Evolutionary conservation across 2,113 vertebrate genomes (phyloP).

Genomic region (Pica pica): DNA sequence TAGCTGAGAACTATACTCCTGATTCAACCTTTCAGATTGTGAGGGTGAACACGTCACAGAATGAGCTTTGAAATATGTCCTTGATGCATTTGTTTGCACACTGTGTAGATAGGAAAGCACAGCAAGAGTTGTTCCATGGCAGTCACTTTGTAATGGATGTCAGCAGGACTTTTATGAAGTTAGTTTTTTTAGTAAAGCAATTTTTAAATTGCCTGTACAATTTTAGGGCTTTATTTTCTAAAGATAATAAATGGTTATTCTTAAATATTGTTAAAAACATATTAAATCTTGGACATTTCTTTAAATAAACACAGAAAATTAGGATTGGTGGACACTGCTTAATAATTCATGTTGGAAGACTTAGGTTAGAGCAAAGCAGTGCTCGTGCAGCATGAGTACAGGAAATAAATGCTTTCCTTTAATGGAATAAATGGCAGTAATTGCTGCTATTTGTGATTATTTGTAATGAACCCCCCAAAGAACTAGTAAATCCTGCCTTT

Average conservation of each 20-base stretch:
- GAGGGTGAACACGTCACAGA: not conserved
- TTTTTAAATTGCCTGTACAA: not conserved
- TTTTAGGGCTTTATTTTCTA: not conserved
- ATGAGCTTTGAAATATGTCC: not conserved
- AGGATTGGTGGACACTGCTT: not conserved
- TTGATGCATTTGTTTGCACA: not conserved
- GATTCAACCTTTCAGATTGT: not conserved
- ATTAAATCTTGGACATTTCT: not conserved
- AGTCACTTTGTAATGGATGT: not conserved
- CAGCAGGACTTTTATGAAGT: not conserved
- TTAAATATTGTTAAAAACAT: not conserved
- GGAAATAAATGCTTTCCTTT: not conserved
- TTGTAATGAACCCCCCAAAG: not conserved
- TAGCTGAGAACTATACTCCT: not conserved
- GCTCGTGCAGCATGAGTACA: not conserved
- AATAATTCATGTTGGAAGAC: not conserved
- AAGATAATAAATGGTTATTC: not conserved
- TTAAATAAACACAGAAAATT: not conserved
- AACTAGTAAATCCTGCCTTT: not conserved
- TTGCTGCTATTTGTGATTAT: not conserved
- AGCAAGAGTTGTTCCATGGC: rapidly evolving
- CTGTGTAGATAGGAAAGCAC: not conserved
- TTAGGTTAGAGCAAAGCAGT: not conserved
- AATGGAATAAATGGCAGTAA: not conserved
- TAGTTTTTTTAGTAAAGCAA: not conserved